Conservation (phyloP, 2,888 invertebrate genomes). For the Cheilosia pagana region DNA sequence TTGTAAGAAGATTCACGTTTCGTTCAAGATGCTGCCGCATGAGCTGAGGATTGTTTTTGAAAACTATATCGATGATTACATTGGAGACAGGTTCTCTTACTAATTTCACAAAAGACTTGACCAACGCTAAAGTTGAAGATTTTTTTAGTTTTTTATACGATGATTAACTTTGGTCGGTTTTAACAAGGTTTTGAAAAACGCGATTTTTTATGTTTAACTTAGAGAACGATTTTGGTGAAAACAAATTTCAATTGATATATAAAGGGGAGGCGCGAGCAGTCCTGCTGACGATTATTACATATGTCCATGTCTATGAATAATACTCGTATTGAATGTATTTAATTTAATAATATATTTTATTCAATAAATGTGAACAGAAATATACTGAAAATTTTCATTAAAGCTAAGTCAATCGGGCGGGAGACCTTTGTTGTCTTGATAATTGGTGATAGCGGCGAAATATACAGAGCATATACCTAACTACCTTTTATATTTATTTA, state of each 20-base stretch:
- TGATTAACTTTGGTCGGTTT: not conserved
- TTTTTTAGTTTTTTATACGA: conserved; percentile 5
- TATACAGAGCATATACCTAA: no score
- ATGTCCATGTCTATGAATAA: not conserved
- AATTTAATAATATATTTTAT: not conserved
- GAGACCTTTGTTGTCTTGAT: no score
- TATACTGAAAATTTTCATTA: not conserved
- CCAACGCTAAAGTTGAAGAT: not conserved
- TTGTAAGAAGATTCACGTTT: conserved; percentile 35
- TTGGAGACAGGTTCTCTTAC: conserved; percentile 29
- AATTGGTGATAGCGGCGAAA: no score
- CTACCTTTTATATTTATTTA: no score
- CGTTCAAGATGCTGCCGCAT: conserved; percentile 35
- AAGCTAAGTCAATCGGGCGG: not conserved
- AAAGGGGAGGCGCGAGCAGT: no score
- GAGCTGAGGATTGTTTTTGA: conserved; percentile 50
- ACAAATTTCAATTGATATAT: not conserved
- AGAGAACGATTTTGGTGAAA: not conserved
- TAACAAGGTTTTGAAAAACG: not conserved
- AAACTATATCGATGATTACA: conserved; percentile 59
- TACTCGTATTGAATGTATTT: conserved; percentile 1
- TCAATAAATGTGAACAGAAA: conserved; percentile 15
- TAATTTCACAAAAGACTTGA: not conserved
- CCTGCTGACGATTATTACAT: not conserved
- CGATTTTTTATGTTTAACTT: not conserved